Conservation (phyloP, 2,113 vertebrate species). For the Limnothrissa miodon region DNA sequence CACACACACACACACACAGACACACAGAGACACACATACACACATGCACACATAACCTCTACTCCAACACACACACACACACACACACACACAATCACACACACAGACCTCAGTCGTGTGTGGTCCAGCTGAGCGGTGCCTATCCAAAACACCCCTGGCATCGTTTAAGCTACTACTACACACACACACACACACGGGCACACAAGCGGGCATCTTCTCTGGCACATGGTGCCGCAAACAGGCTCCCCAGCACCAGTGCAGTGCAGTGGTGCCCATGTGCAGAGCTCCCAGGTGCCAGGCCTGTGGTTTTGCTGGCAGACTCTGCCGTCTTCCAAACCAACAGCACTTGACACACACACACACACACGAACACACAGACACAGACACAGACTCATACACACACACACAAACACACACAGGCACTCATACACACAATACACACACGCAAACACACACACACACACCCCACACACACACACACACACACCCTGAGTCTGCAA, state of each 20-base stretch:
- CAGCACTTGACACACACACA: not conserved
- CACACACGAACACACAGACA: too few species aligned
- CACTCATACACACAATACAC: too few species aligned
- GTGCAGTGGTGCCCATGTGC: not conserved
- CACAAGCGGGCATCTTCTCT: not conserved
- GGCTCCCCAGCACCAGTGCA: not conserved
- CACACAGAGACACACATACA: too few species aligned
- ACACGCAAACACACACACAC: too few species aligned
- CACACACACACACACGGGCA: too few species aligned
- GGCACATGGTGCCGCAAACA: not conserved
- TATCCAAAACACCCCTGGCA: not conserved
- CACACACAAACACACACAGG: too few species aligned
- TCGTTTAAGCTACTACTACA: too few species aligned
- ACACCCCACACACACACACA: too few species aligned
- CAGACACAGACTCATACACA: too few species aligned
- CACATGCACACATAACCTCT: too few species aligned
- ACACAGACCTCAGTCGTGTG: not conserved
- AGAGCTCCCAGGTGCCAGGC: not conserved
- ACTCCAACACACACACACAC: not conserved
- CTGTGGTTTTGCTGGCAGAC: not conserved
- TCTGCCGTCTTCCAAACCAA: not conserved
- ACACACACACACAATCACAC: conserved; percentile 3
- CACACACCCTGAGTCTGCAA: not conserved
- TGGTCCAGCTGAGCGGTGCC: not conserved
- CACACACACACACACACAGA: too few species aligned